Evolutionary conservation across 2,797 vertebrate species (phyloP).

Genomic region (Acipenser transmontanus): DNA sequence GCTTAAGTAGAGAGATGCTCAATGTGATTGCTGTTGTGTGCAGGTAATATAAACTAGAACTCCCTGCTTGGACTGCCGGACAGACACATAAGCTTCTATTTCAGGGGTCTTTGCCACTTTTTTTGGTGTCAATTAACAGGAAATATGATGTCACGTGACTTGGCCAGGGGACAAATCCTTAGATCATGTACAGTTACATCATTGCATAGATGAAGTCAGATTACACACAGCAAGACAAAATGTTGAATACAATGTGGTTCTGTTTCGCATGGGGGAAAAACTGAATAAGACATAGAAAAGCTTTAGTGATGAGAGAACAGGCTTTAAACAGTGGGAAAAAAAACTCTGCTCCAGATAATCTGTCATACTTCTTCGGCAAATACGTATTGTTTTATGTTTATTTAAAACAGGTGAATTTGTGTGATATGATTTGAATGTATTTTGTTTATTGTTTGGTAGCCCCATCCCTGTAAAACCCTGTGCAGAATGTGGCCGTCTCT

Average conservation of each 20-base stretch:
- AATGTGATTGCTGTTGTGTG: too few species aligned
- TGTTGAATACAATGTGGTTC: conserved; percentile 39
- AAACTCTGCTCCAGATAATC: neutral
- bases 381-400: too few species aligned
- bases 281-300: conserved; percentile 17
- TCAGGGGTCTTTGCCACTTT: neutral
- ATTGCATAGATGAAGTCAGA: conserved; percentile 48
- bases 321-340: neutral
- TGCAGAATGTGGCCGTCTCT: too few species aligned
- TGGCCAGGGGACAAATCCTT: conserved; percentile 27
- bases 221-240: conserved; percentile 34
- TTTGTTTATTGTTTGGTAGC: too few species aligned
- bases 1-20: too few species aligned
- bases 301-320: neutral
- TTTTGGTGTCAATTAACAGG: neutral
- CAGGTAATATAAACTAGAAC: neutral
- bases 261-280: conserved; percentile 32
- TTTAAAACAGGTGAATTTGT: too few species aligned
- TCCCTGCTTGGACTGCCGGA: neutral
- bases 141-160: neutral
- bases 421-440: too few species aligned
- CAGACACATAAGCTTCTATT: neutral
- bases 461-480: too few species aligned
- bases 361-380: neutral
- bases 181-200: conserved; percentile 48